Evolutionary conservation across 1,140 invertebrate species (phyloP).

Genomic region (Harlomillsia oculata): DNA sequence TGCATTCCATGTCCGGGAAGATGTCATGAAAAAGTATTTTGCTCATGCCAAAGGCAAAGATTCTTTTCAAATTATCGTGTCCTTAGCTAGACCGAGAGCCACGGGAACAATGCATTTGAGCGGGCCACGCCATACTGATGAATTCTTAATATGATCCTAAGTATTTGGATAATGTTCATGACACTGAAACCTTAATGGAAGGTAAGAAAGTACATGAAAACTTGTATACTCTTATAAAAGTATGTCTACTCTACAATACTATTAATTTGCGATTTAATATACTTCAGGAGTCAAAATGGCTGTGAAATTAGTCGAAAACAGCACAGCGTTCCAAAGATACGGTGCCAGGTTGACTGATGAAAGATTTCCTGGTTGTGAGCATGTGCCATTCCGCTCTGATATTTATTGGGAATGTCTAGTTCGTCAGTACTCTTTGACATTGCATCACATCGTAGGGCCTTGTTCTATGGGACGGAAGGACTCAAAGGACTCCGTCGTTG

Average conservation of each 20-base stretch:
- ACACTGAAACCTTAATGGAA: constrained; percentile 11
- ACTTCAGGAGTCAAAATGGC: constrained; percentile 2
- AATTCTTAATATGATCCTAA: constrained; percentile 20
- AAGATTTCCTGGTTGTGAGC: constrained; percentile 54
- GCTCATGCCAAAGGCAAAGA: constrained; percentile 19
- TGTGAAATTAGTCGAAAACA: constrained; percentile 4
- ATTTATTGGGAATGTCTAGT: constrained; percentile 72
- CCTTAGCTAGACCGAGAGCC: constrained; percentile 21
- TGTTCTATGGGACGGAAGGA: constrained; percentile 69
- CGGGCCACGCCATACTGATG: constrained; percentile 8
- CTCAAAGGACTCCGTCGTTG: constrained; percentile 43
- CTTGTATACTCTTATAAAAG: background rate
- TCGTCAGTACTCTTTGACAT: constrained; percentile 70
- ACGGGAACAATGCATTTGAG: constrained; percentile 15
- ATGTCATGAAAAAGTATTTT: constrained; percentile 22
- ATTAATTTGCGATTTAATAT: background rate
- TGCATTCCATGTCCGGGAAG: constrained; percentile 16
- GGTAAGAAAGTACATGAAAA: background rate
- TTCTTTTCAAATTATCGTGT: constrained; percentile 27
- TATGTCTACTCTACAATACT: background rate
- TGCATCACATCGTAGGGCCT: constrained; percentile 79
- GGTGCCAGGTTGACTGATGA: constrained; percentile 25
- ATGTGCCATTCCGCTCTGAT: constrained; percentile 55
- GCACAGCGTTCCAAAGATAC: background rate
- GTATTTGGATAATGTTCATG: constrained; percentile 22